Base-by-base conservation (phyloP, 2,888 invertebrate genomes). In the Globia sparganii region DNA sequence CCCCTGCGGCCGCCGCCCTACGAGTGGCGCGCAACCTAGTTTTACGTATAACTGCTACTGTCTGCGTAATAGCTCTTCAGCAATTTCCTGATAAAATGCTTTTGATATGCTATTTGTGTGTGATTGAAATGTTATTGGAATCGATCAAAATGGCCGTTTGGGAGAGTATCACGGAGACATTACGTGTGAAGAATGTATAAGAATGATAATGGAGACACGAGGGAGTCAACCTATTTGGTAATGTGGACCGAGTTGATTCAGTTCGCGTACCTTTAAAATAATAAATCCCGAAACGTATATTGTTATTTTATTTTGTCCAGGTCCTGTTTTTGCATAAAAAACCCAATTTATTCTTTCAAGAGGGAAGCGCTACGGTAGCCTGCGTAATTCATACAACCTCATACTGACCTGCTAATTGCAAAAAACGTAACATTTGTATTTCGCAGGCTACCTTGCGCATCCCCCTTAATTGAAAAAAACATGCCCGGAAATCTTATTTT, bases 11-110 rank as follows among this genome's bases (percentile, higher is more conserved):
- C 92, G 92, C 95, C 95, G 95, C 96, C 96, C 95, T 95, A 94
- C 92, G 93, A 93, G 91, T 91, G 90, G 89, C 82, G 90, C 93
- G 91, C 96, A 96, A 96, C 96, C 96, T 95, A 96, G 93, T 95
- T 96, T 93, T 94, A 94, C 92, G 93, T 95, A 95, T 94, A 95
- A 90, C 90, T 88, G 93, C 94, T 90, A 94, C 94, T 94, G 94
- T 95, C 95, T 94, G 91, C 94, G 94, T 95, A 94, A 95, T 95
- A 94, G 94, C 94, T 94, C 94, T 94, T 95, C 93, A 93, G 94
- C 94, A 94, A 95, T 95, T 95, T 96, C 95, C 95, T 95, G 94
- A 95, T 95, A 94, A 94, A 94, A 94, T 91, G 91, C 90, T 90
- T 90, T 91, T 91, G 92, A 94, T 94, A 93, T 91, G 88, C 90